Evolutionary conservation across 2,113 vertebrate species (phyloP), one percentile per base, ranked within the genome.

Genomic region (Lipophrys pholis): DNA sequence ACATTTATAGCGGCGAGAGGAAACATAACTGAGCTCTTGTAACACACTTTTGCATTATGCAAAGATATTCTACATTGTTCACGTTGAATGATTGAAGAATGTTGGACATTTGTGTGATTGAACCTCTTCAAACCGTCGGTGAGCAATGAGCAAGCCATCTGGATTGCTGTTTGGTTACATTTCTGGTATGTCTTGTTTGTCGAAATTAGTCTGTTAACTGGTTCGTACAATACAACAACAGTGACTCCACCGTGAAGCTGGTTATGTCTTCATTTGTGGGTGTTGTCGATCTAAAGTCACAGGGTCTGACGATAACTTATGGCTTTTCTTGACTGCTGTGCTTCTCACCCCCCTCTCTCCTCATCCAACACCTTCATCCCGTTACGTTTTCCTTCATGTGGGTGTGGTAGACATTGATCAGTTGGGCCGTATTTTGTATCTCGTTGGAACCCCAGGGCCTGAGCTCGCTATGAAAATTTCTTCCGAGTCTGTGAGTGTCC

Each of bases 391-490:
- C 96, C 97, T 98, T 98, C 95, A 99, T 96, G 94, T 93, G 93
- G 93, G 93, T 91, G 92, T 91, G 93, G 90, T 97, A 99, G 97
- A 99, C 95, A 98, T 98, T 98, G 97, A 98, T 97, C 97, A 98
- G 93, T 97, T 99, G 96, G 97, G 97, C 95, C 95, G 95, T 93
- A 97, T 98, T 94, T 95, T 98, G 96, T 94, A 94, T 94, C 95
- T 97, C 93, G 95, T 98, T 93, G 96, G 97, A 94, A 97, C 95
- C 73, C 96, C 96, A 93, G 96, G 94, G 93, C 94, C 96, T 83
- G 96, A 98, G 92, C 94, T 98, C 94, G 96, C 96, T 96, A 96
- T 95, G 96, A 98, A 99, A 97, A 96, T 97, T 93, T 99, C 97
- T 90, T 99, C 96, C 81, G 96, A 97, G 92, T 95, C 96, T 96